These are phyloP conservation scores for Sternotherus odoratus DNA, from an alignment of 2,797 vertebrate genomes.

Conservation along the genomic window DNA sequence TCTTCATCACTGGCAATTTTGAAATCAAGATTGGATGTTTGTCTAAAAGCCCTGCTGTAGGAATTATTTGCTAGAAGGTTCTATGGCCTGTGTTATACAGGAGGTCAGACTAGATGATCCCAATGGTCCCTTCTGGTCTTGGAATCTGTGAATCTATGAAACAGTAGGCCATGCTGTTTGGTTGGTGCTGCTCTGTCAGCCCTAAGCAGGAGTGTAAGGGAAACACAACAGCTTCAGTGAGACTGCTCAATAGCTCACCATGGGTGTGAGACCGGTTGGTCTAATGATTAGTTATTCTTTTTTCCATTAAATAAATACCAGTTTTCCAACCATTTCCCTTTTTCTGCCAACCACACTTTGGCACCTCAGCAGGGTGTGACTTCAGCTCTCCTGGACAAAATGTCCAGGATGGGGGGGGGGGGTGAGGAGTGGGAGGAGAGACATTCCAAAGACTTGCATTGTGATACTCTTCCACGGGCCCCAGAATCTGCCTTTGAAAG, in stretches of 20 bases:
- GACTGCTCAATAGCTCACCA: rapidly evolving
- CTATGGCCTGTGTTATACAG: neutral
- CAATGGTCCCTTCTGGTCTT: neutral
- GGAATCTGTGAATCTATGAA: neutral
- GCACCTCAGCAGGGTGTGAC: neutral
- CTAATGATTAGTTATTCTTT: neutral
- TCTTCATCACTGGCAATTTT: neutral
- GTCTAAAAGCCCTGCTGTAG: neutral
- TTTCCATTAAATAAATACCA: neutral
- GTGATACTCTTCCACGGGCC: neutral
- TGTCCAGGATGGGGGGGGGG: rapidly evolving
- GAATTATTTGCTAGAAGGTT: neutral
- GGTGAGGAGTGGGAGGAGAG: neutral
- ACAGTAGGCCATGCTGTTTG: neutral
- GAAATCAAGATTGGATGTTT: neutral
- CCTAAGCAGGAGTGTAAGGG: neutral
- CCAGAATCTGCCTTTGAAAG: constrained; percentile 6
- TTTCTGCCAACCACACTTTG: neutral
- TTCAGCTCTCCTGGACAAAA: neutral
- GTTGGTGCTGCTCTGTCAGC: rapidly evolving
- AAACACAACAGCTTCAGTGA: neutral
- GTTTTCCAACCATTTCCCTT: neutral
- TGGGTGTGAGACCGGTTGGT: neutral
- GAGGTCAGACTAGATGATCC: neutral
- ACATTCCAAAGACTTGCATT: neutral